Percentiles rank a stretch among this genome's conserved stretches.
Conservation (phyloP, 1,140 invertebrate genomes). For the Bombus polaris region DNA sequence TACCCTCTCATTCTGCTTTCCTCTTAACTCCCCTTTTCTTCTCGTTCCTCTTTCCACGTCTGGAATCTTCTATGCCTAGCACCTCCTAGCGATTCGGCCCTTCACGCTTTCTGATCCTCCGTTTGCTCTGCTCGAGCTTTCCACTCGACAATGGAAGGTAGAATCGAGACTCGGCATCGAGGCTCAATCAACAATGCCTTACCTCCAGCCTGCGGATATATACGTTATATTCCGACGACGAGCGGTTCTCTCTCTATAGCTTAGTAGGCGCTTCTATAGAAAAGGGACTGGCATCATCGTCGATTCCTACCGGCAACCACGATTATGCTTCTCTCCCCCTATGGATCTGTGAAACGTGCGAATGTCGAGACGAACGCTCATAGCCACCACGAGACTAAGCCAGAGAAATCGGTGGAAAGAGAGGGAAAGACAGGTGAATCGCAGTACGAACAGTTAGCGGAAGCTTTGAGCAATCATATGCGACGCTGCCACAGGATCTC, state of each 20-base stretch:
- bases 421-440: background rate
- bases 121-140: constrained; percentile 49
- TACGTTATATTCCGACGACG: constrained; percentile 51
- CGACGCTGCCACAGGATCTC: constrained; percentile 51
- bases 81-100: constrained; percentile 5
- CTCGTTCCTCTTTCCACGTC: background rate
- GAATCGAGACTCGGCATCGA: constrained; percentile 65
- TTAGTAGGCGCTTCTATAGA: constrained; percentile 38
- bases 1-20: background rate
- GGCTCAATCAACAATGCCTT: constrained; percentile 70
- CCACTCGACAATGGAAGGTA: constrained; percentile 63
- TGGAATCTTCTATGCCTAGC: background rate
- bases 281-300: constrained; percentile 62
- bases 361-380: background rate
- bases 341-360: background rate
- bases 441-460: background rate
- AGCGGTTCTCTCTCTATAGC: constrained; percentile 14
- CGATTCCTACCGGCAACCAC: constrained; percentile 55
- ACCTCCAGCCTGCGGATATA: constrained; percentile 44
- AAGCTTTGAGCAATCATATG: constrained; percentile 74
- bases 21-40: constrained; percentile 11
- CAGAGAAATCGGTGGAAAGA: background rate
- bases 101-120: constrained; percentile 39
- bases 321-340: constrained; percentile 20
- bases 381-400: constrained; percentile 24